A percentile compares a stretch with the other conserved stretches of the same genome.
Conservation (phyloP, 2,797 vertebrate genomes). For the Sebastolobus altivelis region DNA sequence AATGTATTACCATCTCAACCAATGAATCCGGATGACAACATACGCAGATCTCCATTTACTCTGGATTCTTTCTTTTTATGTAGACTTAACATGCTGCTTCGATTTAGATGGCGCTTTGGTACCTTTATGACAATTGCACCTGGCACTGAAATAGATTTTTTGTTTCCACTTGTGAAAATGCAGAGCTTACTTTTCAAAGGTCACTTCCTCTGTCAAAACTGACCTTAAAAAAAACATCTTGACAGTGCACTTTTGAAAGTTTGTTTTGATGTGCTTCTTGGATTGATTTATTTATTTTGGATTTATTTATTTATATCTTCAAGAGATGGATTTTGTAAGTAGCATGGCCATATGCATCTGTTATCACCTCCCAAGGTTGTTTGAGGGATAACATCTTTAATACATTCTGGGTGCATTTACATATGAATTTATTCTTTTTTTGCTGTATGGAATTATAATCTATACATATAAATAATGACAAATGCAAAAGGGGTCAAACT, state of each 20-base stretch:
- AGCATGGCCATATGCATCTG: not conserved
- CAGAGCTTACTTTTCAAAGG: conserved; percentile 4
- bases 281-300: conserved; percentile 22
- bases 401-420: not conserved
- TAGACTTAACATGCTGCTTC: not conserved
- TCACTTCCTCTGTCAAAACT: conserved; percentile 21
- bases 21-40: not conserved
- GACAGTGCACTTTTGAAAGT: not conserved
- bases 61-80: not conserved
- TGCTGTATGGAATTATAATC: not conserved
- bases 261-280: conserved; percentile 18
- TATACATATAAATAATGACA: not conserved
- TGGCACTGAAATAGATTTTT: not conserved
- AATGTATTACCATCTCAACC: not conserved
- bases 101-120: not conserved
- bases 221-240: not conserved
- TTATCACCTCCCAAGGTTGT: not conserved
- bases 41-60: fast-evolving
- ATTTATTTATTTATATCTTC: conserved; percentile 3
- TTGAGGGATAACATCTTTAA: conserved; percentile 1
- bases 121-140: not conserved
- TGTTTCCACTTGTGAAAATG: conserved; percentile 1
- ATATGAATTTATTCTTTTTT: not conserved
- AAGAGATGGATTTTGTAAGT: not conserved
- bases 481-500: conserved; percentile 1